phyloP scores from a whole-genome alignment of 2,888 invertebrate species.

The Leptinotarsa haldemani region DNA sequence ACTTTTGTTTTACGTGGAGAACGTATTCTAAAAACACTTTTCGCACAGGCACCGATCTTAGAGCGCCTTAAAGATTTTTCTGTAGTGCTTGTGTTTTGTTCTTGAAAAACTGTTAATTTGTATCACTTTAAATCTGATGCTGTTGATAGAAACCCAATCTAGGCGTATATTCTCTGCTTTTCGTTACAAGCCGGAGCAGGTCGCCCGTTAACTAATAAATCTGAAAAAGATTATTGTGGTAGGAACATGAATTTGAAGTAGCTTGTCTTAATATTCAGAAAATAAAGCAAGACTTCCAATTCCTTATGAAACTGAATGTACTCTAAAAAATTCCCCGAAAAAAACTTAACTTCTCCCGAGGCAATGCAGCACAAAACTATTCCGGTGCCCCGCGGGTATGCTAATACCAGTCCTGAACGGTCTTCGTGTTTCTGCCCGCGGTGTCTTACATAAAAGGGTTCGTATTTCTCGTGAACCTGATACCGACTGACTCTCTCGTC shows the following conservation, averaged over 20 bases:
- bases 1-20: too few relatives aligned
- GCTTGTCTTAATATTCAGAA: too few relatives aligned
- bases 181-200: too few relatives aligned
- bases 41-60: too few relatives aligned
- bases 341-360: conserved; percentile 6
- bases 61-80: too few relatives aligned
- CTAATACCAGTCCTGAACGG: conserved; percentile 26
- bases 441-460: conserved; percentile 59
- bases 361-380: conserved; percentile 12
- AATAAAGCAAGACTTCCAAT: background rate
- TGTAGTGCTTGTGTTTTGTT: too few relatives aligned
- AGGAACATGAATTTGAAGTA: background rate
- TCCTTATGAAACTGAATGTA: background rate
- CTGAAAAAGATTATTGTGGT: background rate
- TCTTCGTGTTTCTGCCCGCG: conserved; percentile 55
- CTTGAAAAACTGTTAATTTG: too few relatives aligned
- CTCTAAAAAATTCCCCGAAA: background rate
- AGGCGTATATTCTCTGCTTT: too few relatives aligned
- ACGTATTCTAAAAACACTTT: too few relatives aligned
- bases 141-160: too few relatives aligned
- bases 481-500: conserved; percentile 40
- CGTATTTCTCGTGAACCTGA: conserved; percentile 60
- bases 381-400: conserved; percentile 5
- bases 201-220: too few relatives aligned
- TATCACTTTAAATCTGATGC: too few relatives aligned